These are phyloP conservation scores for Paedocypris micromegethes DNA, from an alignment of 2,797 vertebrate species.

Conservation along the genomic window DNA sequence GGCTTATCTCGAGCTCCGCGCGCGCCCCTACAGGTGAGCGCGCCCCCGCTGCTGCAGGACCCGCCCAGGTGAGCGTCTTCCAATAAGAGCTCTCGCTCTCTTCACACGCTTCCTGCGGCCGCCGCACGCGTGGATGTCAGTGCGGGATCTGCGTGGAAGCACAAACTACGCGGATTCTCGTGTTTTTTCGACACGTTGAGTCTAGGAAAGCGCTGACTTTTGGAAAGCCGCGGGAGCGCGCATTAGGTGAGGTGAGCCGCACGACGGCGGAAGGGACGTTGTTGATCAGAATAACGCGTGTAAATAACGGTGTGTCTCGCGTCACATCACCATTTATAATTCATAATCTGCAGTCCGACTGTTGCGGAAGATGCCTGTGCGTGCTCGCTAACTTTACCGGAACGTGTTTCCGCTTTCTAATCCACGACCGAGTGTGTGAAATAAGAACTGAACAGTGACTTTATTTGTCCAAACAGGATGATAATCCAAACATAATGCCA, in stretches of 20 bases:
- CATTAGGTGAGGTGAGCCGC: too few species aligned
- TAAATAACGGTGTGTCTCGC: not conserved
- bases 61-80: slow-evolving; percentile 57
- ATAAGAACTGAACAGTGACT: not conserved
- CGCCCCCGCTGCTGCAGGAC: slow-evolving; percentile 49
- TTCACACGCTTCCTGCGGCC: slow-evolving; percentile 40
- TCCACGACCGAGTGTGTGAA: too few species aligned
- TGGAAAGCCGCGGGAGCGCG: too few species aligned
- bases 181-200: not conserved
- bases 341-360: slow-evolving; percentile 51
- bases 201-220: not conserved
- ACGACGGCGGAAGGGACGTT: too few species aligned
- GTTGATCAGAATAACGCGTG: too few species aligned
- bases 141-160: not conserved
- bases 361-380: slow-evolving; percentile 34
- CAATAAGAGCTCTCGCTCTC: slow-evolving; percentile 54
- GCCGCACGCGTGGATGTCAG: not conserved
- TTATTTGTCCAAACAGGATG: not conserved
- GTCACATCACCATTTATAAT: slow-evolving; percentile 58
- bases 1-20: not conserved
- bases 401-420: not conserved
- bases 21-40: slow-evolving; percentile 60
- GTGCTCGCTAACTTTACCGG: slow-evolving; percentile 8
- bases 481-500: not conserved
- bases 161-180: not conserved